Evolutionary conservation across 2,797 vertebrate species (phyloP).

Genomic region (Pampus argenteus): DNA sequence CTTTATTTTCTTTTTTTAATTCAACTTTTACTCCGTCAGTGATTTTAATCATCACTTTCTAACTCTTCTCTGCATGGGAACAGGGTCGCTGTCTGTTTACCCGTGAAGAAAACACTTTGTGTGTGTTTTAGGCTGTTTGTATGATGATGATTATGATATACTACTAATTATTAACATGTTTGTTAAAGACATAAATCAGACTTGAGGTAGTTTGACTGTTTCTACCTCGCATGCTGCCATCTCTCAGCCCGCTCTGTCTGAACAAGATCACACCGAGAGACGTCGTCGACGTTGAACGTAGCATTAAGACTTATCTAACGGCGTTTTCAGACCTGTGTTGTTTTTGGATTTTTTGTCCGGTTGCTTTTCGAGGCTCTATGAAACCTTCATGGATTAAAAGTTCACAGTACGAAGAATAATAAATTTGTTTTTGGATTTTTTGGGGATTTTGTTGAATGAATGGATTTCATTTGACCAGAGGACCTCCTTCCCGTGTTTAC

Average conservation of each 20-base stretch:
- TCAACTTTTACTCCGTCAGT: background rate
- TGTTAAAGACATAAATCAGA: constrained; percentile 1
- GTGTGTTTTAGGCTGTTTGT: constrained; percentile 5
- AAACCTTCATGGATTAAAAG: no score
- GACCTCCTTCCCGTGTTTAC: no score
- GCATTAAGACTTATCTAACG: background rate
- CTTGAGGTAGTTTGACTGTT: constrained; percentile 18
- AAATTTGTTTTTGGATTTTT: background rate
- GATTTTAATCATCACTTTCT: constrained; percentile 26
- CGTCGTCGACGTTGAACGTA: background rate
- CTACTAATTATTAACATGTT: constrained; percentile 56
- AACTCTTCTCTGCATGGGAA: constrained; percentile 60
- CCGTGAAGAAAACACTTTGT: background rate
- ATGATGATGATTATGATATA: background rate
- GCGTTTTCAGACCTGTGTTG: background rate
- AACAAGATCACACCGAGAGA: background rate
- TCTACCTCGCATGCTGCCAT: constrained; percentile 33
- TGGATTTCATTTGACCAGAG: no score
- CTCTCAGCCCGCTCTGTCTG: background rate
- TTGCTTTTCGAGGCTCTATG: no score
- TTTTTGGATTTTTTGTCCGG: no score
- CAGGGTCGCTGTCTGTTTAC: constrained; percentile 15
- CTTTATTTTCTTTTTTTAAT: constrained; percentile 2
- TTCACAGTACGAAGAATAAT: no score
- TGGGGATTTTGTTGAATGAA: no score